Evolutionary conservation across 37 sponge, comb jelly and placozoan species (phyloP), one percentile per base, ranked within the genome.

Genomic region (Eunapius fragilis): DNA sequence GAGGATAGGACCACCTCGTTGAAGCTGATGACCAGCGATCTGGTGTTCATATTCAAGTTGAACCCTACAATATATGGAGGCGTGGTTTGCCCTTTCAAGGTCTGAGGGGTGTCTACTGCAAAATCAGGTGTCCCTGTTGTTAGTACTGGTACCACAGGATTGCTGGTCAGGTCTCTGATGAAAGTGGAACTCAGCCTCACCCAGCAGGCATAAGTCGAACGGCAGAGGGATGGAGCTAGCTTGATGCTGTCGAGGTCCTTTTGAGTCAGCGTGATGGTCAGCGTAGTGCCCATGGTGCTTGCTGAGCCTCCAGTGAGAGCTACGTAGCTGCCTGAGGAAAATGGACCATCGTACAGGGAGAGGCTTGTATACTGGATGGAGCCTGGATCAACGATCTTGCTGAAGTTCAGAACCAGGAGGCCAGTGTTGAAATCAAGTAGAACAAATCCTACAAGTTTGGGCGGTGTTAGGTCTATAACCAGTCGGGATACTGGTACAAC

Each of bases 401-500:
- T 77, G 89, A 97, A 92, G 38, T 88, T 87, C 2, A 97, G 80
- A 25, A 71, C 25, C 26, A 97, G 58, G 14, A 80, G 49, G 17
- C 95, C 97, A 28, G 75, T 87, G 74, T 97, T 84, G 23, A 93
- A 67, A 68, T 97, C 89, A 17, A 95, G 71, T 23, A 19, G 28
- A 24, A 79, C 93, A 80, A 96, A 93, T 27, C 69, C 68, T 36
- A 82, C 35, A 24, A 96, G 78, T 25, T 83, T 81, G 71, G 96
- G 96, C 36, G 80, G 74, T 25, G 81, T 88, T 26, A 77, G 58
- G 71, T 96, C 96, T 37, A 83, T 82, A 35, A 79, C 73, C 48
- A 89, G 93, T 23, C 14, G 24, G 26, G 76, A 37, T 14, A 83
- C 85, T 82, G 22, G 74, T 6, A 81, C 38, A 69, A 87, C 47